Evolutionary conservation across 2,888 invertebrate species (phyloP).

Genomic region (Priapulus caudatus): DNA sequence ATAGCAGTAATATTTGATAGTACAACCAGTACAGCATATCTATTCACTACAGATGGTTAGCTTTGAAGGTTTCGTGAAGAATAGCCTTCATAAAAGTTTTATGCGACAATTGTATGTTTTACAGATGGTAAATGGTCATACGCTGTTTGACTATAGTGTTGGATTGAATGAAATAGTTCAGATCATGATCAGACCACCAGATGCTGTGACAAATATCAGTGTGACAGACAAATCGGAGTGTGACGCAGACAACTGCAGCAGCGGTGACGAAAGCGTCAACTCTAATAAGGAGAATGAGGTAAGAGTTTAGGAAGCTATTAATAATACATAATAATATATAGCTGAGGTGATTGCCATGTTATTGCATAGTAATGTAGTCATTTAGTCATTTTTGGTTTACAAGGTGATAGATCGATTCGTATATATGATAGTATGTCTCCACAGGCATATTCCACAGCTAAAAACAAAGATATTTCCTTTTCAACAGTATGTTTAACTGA

Average conservation of each 20-base stretch:
- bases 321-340: too few species aligned
- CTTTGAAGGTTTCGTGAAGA: not conserved
- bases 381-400: too few species aligned
- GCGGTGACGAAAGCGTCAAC: conserved; percentile 24
- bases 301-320: conserved; percentile 1
- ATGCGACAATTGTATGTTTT: conserved; percentile 26
- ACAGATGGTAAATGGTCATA: conserved; percentile 58
- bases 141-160: conserved; percentile 61
- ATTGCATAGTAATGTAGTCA: too few species aligned
- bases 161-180: conserved; percentile 63
- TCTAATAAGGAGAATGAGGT: conserved; percentile 35
- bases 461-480: too few species aligned
- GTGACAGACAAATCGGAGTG: conserved; percentile 18
- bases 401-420: too few species aligned
- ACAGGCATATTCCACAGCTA: too few species aligned
- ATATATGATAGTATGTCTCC: too few species aligned
- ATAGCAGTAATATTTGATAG: too few species aligned
- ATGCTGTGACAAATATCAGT: too few species aligned
- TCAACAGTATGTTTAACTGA: too few species aligned
- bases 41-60: not conserved
- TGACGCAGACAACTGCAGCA: conserved; percentile 14
- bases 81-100: not conserved
- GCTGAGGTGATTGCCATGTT: too few species aligned
- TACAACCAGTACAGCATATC: too few species aligned
- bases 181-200: conserved; percentile 45